Conservation (phyloP, 2,113 vertebrate species). For the Hystrix cristata region DNA sequence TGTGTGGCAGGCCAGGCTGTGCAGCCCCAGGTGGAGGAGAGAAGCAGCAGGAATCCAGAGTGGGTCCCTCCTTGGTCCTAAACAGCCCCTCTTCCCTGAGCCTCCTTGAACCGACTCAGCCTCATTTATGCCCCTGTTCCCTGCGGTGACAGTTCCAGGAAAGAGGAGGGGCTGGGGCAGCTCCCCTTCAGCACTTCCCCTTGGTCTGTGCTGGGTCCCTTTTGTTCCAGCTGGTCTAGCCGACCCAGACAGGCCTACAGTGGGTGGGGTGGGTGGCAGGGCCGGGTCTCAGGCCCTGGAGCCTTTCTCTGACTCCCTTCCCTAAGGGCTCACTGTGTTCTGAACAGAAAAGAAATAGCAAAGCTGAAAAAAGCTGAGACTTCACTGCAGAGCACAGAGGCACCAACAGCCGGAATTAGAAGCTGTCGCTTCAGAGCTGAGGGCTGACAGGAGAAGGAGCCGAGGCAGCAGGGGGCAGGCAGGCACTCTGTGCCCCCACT, state of each 20-base stretch:
- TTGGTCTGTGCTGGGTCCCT: neutral
- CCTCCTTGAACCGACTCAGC: neutral
- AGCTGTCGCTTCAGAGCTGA: conserved; percentile 81
- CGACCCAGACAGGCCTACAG: neutral
- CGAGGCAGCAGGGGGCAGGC: conserved; percentile 73
- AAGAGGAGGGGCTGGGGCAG: no score
- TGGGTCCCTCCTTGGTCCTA: neutral
- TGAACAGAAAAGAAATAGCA: conserved; percentile 82
- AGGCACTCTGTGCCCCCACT: neutral
- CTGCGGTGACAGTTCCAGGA: neutral
- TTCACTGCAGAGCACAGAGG: conserved; percentile 72
- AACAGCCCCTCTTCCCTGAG: neutral
- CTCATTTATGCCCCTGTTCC: neutral
- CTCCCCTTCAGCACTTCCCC: neutral
- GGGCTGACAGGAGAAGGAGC: conserved; percentile 78
- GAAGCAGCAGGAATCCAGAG: neutral
- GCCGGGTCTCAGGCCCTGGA: conserved; percentile 4
- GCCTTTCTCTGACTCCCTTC: conserved; percentile 54
- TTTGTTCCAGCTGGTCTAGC: neutral
- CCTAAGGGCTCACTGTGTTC: conserved; percentile 73
- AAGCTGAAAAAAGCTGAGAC: conserved; percentile 74
- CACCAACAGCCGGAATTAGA: conserved; percentile 82
- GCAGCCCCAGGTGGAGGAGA: neutral
- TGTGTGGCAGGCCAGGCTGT: neutral
- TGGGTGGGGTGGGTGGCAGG: neutral